Percentiles rank a stretch among this genome's conserved stretches.
Evolutionary conservation across 2,797 vertebrate genomes (phyloP).

Genomic region (Tragelaphus eurycerus): DNA sequence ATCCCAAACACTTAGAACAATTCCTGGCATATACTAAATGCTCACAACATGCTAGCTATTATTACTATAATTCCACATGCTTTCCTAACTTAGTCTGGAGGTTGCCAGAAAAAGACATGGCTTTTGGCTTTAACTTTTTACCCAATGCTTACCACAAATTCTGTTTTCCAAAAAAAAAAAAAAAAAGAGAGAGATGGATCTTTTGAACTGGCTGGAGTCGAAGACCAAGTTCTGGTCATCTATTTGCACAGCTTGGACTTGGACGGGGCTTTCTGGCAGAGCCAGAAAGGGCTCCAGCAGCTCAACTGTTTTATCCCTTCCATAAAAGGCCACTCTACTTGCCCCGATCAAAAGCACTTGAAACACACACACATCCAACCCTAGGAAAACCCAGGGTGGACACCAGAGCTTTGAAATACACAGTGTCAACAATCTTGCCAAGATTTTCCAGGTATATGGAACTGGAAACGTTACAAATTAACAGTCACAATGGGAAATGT

Average conservation of each 20-base stretch:
- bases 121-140: background rate
- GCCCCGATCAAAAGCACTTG: conserved; percentile 20
- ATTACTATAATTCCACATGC: background rate
- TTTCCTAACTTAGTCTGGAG: background rate
- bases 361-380: background rate
- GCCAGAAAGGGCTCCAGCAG: conserved; percentile 12
- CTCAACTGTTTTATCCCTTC: background rate
- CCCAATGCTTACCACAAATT: background rate
- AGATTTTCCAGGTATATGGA: background rate
- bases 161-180: background rate
- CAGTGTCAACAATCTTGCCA: background rate
- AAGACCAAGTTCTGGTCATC: background rate
- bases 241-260: background rate
- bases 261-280: background rate
- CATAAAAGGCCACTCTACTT: conserved; percentile 40
- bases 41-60: background rate
- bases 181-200: background rate
- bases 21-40: background rate
- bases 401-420: background rate
- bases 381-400: background rate
- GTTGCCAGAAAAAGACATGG: background rate
- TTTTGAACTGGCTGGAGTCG: background rate
- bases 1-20: background rate
- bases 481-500: background rate
- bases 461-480: background rate